Percentiles rank a stretch among this genome's conserved stretches.
phyloP scores from a whole-genome alignment of 2,888 invertebrate genomes.

The Sialis lutaria region DNA sequence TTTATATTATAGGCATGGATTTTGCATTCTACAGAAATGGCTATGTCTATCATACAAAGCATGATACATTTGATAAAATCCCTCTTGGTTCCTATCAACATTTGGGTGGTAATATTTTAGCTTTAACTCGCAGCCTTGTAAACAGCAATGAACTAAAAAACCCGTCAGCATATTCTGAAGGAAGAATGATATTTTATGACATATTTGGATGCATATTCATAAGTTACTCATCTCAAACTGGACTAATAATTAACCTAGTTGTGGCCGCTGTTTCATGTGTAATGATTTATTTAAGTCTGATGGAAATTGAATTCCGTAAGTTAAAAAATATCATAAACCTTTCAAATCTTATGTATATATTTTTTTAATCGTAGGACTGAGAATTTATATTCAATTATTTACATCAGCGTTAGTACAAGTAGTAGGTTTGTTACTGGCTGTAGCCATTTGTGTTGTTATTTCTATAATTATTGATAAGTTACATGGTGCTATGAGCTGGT shows the following conservation, averaged over 20 bases:
- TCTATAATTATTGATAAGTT: constrained; percentile 24
- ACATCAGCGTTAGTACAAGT: constrained; percentile 9
- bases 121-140: constrained; percentile 23
- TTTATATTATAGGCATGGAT: constrained; percentile 30
- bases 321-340: constrained; percentile 6
- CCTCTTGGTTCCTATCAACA: constrained; percentile 44
- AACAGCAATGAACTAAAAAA: constrained; percentile 19
- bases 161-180: constrained; percentile 4
- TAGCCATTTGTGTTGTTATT: constrained; percentile 17
- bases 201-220: constrained; percentile 30
- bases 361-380: too few relatives aligned
- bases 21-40: constrained; percentile 44
- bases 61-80: constrained; percentile 33
- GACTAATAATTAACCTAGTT: constrained; percentile 10
- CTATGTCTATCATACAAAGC: constrained; percentile 45
- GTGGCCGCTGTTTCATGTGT: constrained; percentile 5
- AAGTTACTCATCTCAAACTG: constrained; percentile 24
- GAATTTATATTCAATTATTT: not conserved
- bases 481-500: constrained; percentile 38
- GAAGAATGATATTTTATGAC: constrained; percentile 30
- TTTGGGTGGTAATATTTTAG: constrained; percentile 39
- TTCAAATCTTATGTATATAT: too few relatives aligned
- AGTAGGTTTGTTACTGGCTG: constrained; percentile 17
- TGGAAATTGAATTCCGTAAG: constrained; percentile 8
- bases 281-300: not conserved